phyloP scores from a whole-genome alignment of 2,797 vertebrate species.

The Odontamblyopus lacepedii region DNA sequence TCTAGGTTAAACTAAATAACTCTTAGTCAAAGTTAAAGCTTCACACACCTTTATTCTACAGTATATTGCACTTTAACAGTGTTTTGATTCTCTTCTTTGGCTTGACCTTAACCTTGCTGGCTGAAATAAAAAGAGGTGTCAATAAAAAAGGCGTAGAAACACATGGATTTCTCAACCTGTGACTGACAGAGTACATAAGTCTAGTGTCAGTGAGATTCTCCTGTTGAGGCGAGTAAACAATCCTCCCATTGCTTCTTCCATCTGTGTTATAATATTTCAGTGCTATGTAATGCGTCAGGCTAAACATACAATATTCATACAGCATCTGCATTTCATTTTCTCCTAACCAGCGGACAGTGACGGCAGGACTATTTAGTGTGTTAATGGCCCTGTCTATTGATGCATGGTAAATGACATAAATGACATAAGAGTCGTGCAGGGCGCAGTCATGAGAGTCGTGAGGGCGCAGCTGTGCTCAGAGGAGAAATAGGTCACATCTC shows the following conservation, averaged over 20 bases:
- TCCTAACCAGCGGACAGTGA: conserved; percentile 1
- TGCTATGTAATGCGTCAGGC: conserved; percentile 8
- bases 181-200: conserved; percentile 2
- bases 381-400: conserved; percentile 12
- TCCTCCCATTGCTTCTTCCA: neutral
- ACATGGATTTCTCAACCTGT: neutral
- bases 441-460: neutral
- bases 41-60: no score
- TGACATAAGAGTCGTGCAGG: neutral
- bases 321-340: conserved; percentile 21
- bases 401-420: conserved; percentile 36
- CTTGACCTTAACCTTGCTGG: neutral
- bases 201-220: conserved; percentile 8
- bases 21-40: no score
- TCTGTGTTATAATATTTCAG: conserved; percentile 4
- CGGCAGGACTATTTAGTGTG: conserved; percentile 14
- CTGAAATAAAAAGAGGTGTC: neutral
- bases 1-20: no score
- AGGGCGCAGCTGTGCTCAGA: conserved; percentile 45
- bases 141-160: neutral
- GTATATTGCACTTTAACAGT: no score
- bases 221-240: neutral
- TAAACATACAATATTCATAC: conserved; percentile 15
- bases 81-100: neutral
- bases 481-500: conserved; percentile 56